A percentile compares a stretch with the other conserved stretches of the same genome.
phyloP scores from a whole-genome alignment of 1,140 invertebrate species.

The Protaetia brevitarsis region DNA sequence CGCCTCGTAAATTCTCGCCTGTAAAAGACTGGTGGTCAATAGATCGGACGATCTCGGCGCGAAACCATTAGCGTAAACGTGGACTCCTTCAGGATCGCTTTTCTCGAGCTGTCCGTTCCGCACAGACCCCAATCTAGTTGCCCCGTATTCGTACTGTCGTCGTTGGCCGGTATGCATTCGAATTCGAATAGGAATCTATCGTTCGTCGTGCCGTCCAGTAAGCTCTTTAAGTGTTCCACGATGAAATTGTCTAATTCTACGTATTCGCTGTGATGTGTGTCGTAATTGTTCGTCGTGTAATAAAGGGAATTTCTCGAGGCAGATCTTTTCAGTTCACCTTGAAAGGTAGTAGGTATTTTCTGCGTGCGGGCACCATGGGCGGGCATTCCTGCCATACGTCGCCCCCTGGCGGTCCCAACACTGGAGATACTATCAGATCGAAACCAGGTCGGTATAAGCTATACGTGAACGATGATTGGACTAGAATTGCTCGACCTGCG shows the following conservation, averaged over 20 bases:
- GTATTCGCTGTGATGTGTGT: slow-evolving; percentile 21
- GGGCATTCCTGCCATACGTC: slow-evolving; percentile 85
- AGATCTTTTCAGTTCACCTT: slow-evolving; percentile 62
- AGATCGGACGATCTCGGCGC: slow-evolving; percentile 67
- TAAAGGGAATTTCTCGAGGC: slow-evolving; percentile 7
- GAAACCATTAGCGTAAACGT: slow-evolving; percentile 85
- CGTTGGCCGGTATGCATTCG: slow-evolving; percentile 70
- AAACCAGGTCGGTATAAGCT: slow-evolving; percentile 70
- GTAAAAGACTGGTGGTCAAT: slow-evolving; percentile 72
- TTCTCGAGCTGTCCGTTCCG: slow-evolving; percentile 70
- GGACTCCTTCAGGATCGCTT: slow-evolving; percentile 73
- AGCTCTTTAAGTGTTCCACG: slow-evolving; percentile 65
- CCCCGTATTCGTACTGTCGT: slow-evolving; percentile 58
- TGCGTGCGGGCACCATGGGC: slow-evolving; percentile 77
- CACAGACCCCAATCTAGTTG: slow-evolving; percentile 79
- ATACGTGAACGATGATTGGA: slow-evolving; percentile 77
- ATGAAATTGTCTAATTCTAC: slow-evolving; percentile 61
- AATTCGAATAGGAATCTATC: slow-evolving; percentile 80
- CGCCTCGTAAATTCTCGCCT: slow-evolving; percentile 81
- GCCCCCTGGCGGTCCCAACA: slow-evolving; percentile 74
- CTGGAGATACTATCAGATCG: slow-evolving; percentile 82
- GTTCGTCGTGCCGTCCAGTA: slow-evolving; percentile 59
- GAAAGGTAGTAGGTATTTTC: slow-evolving; percentile 82
- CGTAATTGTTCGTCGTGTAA: not conserved
- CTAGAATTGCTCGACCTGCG: slow-evolving; percentile 72